Evolutionary conservation across 2,113 vertebrate genomes (phyloP).

Genomic region (Chaetodon trifascialis): DNA sequence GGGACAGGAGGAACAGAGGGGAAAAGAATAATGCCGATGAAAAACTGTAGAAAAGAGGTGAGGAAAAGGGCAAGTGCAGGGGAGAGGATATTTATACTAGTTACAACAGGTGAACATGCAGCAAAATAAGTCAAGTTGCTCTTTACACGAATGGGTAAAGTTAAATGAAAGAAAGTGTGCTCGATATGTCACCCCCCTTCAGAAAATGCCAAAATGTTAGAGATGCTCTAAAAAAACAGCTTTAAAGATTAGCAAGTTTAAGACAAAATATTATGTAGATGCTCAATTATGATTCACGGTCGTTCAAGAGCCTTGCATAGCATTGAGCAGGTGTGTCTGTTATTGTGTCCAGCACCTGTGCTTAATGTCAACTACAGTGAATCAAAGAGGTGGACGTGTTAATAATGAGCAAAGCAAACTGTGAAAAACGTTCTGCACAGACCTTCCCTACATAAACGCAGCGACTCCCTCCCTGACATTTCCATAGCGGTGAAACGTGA

Average conservation of each 20-base stretch:
- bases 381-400: background rate
- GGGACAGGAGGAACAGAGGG: conserved; percentile 8
- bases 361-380: background rate
- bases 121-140: background rate
- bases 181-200: background rate
- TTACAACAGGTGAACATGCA: background rate
- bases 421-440: background rate
- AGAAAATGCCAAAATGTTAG: background rate
- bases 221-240: background rate
- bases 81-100: background rate
- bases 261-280: background rate
- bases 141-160: background rate
- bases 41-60: conserved; percentile 17
- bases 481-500: background rate
- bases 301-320: too few relatives aligned
- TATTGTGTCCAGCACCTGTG: background rate
- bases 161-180: background rate
- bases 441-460: background rate
- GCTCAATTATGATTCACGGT: too few relatives aligned
- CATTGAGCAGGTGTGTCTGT: background rate
- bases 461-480: too few relatives aligned
- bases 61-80: conserved; percentile 5
- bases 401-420: background rate
- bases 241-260: background rate
- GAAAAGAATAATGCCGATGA: conserved; percentile 35